phyloP scores from a whole-genome alignment of 2,888 invertebrate genomes.

The Clepsis dumicolana region DNA sequence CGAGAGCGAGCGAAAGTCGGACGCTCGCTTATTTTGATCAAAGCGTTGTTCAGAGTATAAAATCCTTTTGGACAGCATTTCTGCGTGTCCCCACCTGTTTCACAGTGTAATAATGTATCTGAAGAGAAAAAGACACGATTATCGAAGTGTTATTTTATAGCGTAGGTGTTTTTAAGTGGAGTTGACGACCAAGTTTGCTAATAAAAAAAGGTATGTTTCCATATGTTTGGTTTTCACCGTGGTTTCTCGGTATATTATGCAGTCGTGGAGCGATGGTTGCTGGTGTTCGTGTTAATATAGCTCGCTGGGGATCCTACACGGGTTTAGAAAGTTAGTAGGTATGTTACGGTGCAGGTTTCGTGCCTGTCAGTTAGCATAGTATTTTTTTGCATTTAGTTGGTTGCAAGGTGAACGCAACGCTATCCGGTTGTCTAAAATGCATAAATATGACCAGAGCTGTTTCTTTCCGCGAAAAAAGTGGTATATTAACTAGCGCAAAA shows the following conservation, averaged over 20 bases:
- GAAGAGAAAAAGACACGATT: constrained; percentile 84
- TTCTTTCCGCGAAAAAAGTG: constrained; percentile 21
- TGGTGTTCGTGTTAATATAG: constrained; percentile 43
- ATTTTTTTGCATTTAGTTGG: constrained; percentile 22
- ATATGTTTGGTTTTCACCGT: constrained; percentile 66
- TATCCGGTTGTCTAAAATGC: constrained; percentile 49
- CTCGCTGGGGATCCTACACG: constrained; percentile 46
- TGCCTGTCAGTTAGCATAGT: constrained; percentile 29
- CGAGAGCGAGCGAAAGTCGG: constrained; percentile 62
- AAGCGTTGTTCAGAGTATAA: constrained; percentile 55
- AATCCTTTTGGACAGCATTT: constrained; percentile 78
- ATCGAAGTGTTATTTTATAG: constrained; percentile 85
- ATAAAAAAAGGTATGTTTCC: constrained; percentile 74
- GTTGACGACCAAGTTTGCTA: constrained; percentile 73
- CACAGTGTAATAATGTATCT: constrained; percentile 85
- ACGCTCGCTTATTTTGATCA: constrained; percentile 67
- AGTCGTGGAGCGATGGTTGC: constrained; percentile 25
- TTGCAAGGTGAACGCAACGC: constrained; percentile 29
- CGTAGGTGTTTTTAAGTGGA: constrained; percentile 78
- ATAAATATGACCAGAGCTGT: constrained; percentile 39
- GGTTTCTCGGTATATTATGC: constrained; percentile 37
- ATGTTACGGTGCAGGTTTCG: constrained; percentile 48
- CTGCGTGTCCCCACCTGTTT: constrained; percentile 74
- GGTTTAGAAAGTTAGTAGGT: constrained; percentile 68
- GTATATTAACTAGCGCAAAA: background rate